phyloP scores from a whole-genome alignment of 2,797 vertebrate genomes.

The Tragelaphus eurycerus region DNA sequence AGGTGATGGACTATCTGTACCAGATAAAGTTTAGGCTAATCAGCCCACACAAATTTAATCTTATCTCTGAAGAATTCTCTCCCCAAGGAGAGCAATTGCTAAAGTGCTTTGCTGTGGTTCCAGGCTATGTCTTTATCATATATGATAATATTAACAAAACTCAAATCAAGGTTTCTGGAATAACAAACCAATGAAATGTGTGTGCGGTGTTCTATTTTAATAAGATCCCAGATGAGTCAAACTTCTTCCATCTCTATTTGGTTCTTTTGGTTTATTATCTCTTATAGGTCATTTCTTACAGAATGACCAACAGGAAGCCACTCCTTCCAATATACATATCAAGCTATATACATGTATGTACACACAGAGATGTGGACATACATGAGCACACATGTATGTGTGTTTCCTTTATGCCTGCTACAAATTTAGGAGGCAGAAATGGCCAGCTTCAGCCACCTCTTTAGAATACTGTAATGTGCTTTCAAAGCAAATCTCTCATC shows the following conservation, averaged over 20 bases:
- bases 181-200: neutral
- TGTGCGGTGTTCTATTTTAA: neutral
- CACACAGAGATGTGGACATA: neutral
- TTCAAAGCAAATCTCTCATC: neutral
- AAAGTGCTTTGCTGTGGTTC: slow-evolving; percentile 23
- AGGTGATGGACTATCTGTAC: slow-evolving; percentile 48
- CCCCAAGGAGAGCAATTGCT: slow-evolving; percentile 45
- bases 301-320: neutral
- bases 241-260: neutral
- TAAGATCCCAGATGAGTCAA: slow-evolving; percentile 8
- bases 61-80: slow-evolving; percentile 60
- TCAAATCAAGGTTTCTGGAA: neutral
- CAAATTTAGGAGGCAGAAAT: neutral
- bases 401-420: neutral
- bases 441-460: neutral
- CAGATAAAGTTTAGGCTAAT: slow-evolving; percentile 58
- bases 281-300: neutral
- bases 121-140: neutral
- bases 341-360: rapidly evolving
- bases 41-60: slow-evolving; percentile 53
- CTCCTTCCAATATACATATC: neutral
- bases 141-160: neutral
- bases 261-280: neutral
- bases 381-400: rapidly evolving
- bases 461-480: neutral